A percentile compares a stretch with the other conserved stretches of the same genome.
Conservation (phyloP, 2,888 invertebrate genomes). For the Griposia aprilina region DNA sequence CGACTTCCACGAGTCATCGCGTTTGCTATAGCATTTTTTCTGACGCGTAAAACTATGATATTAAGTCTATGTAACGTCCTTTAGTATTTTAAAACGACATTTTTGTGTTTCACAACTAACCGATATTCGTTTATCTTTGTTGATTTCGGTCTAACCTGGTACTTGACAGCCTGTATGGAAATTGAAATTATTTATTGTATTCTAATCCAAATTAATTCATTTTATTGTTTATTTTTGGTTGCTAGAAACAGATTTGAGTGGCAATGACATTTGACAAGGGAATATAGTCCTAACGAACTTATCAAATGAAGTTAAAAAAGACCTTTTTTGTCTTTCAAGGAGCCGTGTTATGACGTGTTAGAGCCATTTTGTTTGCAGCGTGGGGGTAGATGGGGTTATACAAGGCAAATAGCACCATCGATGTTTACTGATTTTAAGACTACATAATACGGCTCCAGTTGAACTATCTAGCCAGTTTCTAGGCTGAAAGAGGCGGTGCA, state of each 20-base stretch:
- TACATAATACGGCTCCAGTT: not conserved
- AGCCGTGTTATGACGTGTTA: slow-evolving; percentile 4
- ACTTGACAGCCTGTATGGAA: slow-evolving; percentile 43
- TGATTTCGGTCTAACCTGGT: slow-evolving; percentile 52
- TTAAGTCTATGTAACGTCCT: slow-evolving; percentile 3
- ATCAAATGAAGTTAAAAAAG: not conserved
- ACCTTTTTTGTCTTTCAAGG: not conserved
- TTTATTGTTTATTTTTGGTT: slow-evolving; percentile 9
- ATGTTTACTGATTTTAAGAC: slow-evolving; percentile 4
- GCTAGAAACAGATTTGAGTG: slow-evolving; percentile 10
- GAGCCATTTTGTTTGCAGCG: slow-evolving; percentile 28
- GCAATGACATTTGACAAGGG: not conserved
- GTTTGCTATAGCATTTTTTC: not conserved
- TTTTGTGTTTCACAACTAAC: slow-evolving; percentile 2
- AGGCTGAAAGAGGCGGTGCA: not conserved
- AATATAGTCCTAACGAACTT: not conserved
- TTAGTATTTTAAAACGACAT: slow-evolving; percentile 10
- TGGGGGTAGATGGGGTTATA: slow-evolving; percentile 26
- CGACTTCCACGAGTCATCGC: not conserved
- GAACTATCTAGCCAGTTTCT: not conserved
- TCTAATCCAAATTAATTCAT: slow-evolving; percentile 3
- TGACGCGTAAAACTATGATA: not conserved
- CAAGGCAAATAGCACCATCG: slow-evolving; percentile 16
- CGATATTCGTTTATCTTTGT: slow-evolving; percentile 19
- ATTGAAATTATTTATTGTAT: slow-evolving; percentile 31